Percentiles rank a stretch among this genome's conserved stretches.
Evolutionary conservation across 2,888 invertebrate species (phyloP).

Genomic region (Zaprionus bogoriensis): DNA sequence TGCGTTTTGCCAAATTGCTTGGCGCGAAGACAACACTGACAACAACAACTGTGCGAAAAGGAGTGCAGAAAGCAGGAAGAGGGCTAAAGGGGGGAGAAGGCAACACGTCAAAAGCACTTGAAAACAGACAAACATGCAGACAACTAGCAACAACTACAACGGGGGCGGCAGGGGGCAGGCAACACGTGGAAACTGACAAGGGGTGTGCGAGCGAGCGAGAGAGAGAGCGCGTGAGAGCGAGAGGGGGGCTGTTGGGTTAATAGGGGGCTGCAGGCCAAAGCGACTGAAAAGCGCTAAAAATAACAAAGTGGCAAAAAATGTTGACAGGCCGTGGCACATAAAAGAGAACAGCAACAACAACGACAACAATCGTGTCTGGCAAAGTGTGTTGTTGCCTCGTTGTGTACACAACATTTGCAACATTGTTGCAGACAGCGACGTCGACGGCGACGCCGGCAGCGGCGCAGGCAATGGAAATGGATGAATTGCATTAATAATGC

Average conservation of each 20-base stretch:
- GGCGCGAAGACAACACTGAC: too few species aligned
- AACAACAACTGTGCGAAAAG: too few species aligned
- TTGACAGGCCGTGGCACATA: constrained; percentile 53
- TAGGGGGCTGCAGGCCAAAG: constrained; percentile 13
- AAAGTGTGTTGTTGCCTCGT: constrained; percentile 30
- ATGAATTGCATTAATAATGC: constrained; percentile 66
- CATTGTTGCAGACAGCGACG: constrained; percentile 47
- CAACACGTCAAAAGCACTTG: constrained; percentile 40
- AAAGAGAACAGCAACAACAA: constrained; percentile 4
- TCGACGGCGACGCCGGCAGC: constrained; percentile 10
- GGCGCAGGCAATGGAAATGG: constrained; percentile 59
- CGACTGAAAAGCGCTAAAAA: constrained; percentile 54
- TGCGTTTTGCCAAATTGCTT: constrained; percentile 40
- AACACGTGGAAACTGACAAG: constrained; percentile 50
- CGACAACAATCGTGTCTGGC: constrained; percentile 49
- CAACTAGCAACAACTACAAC: constrained; percentile 24
- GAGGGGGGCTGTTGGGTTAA: not conserved
- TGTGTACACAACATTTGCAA: constrained; percentile 52
- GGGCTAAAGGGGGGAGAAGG: not conserved
- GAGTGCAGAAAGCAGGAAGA: constrained; percentile 18
- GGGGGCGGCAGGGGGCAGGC: constrained; percentile 13
- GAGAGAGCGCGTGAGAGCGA: too few species aligned
- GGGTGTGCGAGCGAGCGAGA: not conserved
- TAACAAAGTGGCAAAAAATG: constrained; percentile 64
- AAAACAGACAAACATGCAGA: constrained; percentile 30